Evolutionary conservation across 2,888 invertebrate species (phyloP).

Genomic region (Boloria euphrosyne): DNA sequence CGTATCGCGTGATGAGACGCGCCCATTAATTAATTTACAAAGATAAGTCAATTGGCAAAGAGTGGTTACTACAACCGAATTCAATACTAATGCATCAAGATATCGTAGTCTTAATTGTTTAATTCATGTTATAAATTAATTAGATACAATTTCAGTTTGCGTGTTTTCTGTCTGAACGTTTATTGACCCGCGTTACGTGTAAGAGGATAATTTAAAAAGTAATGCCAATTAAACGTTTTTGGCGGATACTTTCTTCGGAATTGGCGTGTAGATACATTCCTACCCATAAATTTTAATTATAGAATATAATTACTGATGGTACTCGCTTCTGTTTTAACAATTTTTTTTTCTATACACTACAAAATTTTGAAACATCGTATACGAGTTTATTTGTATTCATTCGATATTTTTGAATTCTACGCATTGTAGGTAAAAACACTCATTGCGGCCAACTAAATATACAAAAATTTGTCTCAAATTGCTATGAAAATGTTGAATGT

Average conservation of each 20-base stretch:
- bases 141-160: conserved; percentile 76
- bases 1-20: conserved; percentile 70
- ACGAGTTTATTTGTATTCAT: no score
- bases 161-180: conserved; percentile 58
- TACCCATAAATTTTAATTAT: conserved; percentile 33
- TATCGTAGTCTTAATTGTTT: conserved; percentile 77
- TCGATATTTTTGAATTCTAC: no score
- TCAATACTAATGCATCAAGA: conserved; percentile 78
- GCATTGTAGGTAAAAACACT: no score
- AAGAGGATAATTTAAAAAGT: conserved; percentile 54
- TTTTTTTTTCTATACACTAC: background rate
- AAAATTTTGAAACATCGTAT: no score
- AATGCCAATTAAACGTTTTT: conserved; percentile 59
- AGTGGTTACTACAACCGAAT: conserved; percentile 62
- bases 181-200: conserved; percentile 63
- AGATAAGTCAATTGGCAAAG: conserved; percentile 78
- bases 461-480: no score
- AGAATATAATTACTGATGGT: conserved; percentile 26
- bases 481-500: no score
- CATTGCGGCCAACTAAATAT: no score
- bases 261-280: conserved; percentile 34
- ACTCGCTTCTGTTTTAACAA: conserved; percentile 26
- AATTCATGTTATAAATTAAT: conserved; percentile 82
- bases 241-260: conserved; percentile 45
- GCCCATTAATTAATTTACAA: conserved; percentile 73